A percentile compares a stretch with the other conserved stretches of the same genome.
These are phyloP conservation scores for Rhinopomastus cyanomelas DNA, from an alignment of 2,113 vertebrate genomes.

Conservation along the genomic window DNA sequence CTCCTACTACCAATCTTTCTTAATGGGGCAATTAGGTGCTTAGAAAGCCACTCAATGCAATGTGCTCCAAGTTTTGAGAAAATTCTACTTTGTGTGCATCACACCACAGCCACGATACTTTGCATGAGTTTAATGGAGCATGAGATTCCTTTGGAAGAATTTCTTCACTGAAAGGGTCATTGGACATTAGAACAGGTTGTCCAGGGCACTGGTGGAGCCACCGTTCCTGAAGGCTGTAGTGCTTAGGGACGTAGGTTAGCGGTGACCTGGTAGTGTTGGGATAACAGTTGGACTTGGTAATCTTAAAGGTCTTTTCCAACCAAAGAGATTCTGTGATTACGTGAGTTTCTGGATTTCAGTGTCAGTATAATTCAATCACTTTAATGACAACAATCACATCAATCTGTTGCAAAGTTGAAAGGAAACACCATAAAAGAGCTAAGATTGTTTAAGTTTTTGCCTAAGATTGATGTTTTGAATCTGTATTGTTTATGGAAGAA, in stretches of 20 bases:
- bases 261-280: too few relatives aligned
- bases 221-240: too few relatives aligned
- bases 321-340: too few relatives aligned
- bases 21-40: background rate
- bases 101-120: background rate
- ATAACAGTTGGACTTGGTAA: too few relatives aligned
- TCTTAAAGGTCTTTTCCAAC: too few relatives aligned
- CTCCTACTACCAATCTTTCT: constrained; percentile 1
- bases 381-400: background rate
- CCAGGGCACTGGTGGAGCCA: too few relatives aligned
- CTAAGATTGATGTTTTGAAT: background rate
- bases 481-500: background rate
- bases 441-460: background rate
- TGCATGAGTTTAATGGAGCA: background rate
- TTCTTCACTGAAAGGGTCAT: background rate
- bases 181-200: too few relatives aligned
- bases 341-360: background rate
- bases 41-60: background rate
- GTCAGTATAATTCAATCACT: background rate
- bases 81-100: background rate
- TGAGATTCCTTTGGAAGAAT: background rate
- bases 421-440: background rate
- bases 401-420: background rate
- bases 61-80: background rate
- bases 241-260: too few relatives aligned